These are phyloP conservation scores for Trichopria drosophilae DNA, from an alignment of 2,888 invertebrate species.

Conservation along the genomic window DNA sequence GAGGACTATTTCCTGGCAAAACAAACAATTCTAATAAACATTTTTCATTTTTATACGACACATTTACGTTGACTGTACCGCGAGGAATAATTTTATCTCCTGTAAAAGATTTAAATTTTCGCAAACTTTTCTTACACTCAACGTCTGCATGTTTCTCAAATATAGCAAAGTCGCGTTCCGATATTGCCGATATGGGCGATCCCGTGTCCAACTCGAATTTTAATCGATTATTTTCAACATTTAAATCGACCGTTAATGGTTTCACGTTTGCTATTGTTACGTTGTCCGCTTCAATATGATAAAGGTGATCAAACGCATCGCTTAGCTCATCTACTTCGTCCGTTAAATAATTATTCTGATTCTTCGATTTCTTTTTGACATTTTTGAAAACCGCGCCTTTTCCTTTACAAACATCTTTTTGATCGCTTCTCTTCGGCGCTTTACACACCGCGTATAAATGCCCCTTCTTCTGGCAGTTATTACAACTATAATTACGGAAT, in stretches of 20 bases:
- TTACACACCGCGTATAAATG: slow-evolving; percentile 13
- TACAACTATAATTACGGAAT: slow-evolving; percentile 6
- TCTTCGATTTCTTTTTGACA: too few species aligned
- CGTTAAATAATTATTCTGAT: too few species aligned
- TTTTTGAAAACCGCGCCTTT: too few species aligned
- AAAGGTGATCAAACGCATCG: neutral
- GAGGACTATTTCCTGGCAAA: slow-evolving; percentile 26
- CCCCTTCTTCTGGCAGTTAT: slow-evolving; percentile 11
- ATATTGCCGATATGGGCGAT: slow-evolving; percentile 30
- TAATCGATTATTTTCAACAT: slow-evolving; percentile 4
- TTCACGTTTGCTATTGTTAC: neutral
- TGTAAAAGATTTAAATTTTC: slow-evolving; percentile 22
- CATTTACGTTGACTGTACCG: slow-evolving; percentile 14
- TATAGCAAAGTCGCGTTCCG: neutral
- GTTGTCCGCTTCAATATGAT: neutral
- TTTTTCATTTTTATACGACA: neutral
- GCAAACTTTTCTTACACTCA: neutral
- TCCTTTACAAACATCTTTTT: neutral
- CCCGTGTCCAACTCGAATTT: slow-evolving; percentile 31
- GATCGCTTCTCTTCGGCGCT: neutral
- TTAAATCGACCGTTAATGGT: neutral
- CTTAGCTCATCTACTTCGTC: neutral
- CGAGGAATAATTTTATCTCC: slow-evolving; percentile 23
- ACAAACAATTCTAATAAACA: slow-evolving; percentile 25
- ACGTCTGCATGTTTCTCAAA: neutral